These are phyloP conservation scores for Platorchestia sp. DNA, from an alignment of 1,140 invertebrate species.

Conservation along the genomic window DNA sequence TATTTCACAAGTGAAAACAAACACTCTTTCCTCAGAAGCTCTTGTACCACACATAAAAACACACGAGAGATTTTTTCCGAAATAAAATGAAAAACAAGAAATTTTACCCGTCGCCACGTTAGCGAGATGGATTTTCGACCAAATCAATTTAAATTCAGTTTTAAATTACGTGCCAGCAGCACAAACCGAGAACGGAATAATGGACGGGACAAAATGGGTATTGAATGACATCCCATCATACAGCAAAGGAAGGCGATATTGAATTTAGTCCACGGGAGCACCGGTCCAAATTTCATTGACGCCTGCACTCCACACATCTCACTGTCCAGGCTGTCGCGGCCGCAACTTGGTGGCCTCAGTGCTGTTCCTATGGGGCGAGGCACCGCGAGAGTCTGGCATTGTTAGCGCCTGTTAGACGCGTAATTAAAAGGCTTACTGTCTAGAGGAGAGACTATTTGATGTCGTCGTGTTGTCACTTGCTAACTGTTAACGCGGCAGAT, in stretches of 20 bases:
- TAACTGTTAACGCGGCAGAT: slow-evolving; percentile 6
- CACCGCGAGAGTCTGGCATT: neutral
- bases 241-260: neutral
- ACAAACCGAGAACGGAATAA: neutral
- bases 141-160: neutral
- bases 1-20: too few species aligned
- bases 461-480: slow-evolving; percentile 32
- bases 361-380: neutral
- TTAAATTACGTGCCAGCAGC: neutral
- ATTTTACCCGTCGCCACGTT: neutral
- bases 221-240: slow-evolving; percentile 34
- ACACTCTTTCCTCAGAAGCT: too few species aligned
- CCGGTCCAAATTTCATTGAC: slow-evolving; percentile 29
- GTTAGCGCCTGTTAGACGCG: slow-evolving; percentile 3
- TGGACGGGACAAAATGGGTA: neutral
- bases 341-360: neutral
- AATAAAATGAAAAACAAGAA: neutral
- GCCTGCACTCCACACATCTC: neutral
- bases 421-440: slow-evolving; percentile 50
- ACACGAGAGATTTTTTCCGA: neutral
- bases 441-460: slow-evolving; percentile 31
- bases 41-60: neutral
- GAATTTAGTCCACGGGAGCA: slow-evolving; percentile 40
- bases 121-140: neutral
- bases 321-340: neutral